A percentile compares a stretch with the other conserved stretches of the same genome.
Conservation (phyloP, 2,888 invertebrate species). For the Pogonocherus hispidulus region DNA sequence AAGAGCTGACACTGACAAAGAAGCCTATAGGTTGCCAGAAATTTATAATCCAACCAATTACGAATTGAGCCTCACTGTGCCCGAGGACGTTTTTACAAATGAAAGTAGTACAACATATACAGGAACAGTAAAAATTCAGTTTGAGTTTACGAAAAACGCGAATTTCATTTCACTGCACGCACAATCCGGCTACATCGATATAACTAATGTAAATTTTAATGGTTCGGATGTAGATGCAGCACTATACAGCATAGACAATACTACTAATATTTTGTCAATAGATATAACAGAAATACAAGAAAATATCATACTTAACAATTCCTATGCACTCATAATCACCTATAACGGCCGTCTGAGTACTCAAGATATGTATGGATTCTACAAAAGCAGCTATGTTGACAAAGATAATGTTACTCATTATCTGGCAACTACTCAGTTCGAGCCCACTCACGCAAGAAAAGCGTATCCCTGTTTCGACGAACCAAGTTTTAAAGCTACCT, state of each 20-base stretch:
- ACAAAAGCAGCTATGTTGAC: slow-evolving; percentile 46
- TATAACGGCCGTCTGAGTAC: slow-evolving; percentile 38
- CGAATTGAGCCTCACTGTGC: neutral
- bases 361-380: slow-evolving; percentile 47
- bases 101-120: slow-evolving; percentile 6
- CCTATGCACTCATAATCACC: neutral
- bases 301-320: neutral
- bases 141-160: slow-evolving; percentile 11
- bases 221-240: neutral
- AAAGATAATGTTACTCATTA: slow-evolving; percentile 37
- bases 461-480: slow-evolving; percentile 54
- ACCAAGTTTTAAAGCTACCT: slow-evolving; percentile 49
- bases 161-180: slow-evolving; percentile 34
- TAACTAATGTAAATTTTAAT: slow-evolving; percentile 13
- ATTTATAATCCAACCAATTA: neutral
- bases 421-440: slow-evolving; percentile 51
- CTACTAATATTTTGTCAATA: slow-evolving; percentile 39
- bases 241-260: slow-evolving; percentile 19
- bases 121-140: slow-evolving; percentile 25
- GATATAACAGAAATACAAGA: neutral
- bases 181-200: slow-evolving; percentile 4
- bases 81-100: neutral
- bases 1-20: neutral
- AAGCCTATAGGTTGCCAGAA: slow-evolving; percentile 1
- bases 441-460: slow-evolving; percentile 45